These are phyloP conservation scores for Leucoraja erinaceus DNA, from an alignment of 2,113 vertebrate species.

Conservation along the genomic window DNA sequence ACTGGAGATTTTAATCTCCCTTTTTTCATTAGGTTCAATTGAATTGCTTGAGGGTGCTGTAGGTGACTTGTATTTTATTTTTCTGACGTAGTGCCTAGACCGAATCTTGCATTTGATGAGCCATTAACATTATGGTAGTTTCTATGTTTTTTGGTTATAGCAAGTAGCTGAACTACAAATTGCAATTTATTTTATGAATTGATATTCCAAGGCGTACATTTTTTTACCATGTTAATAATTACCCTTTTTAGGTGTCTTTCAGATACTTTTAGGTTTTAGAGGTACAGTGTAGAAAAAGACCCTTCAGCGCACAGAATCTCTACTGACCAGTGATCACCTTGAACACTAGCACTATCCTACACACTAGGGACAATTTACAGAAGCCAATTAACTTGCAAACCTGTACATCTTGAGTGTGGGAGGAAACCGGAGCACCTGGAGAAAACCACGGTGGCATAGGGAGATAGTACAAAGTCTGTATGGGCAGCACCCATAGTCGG, in stretches of 20 bases:
- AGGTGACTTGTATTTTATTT: constrained; percentile 38
- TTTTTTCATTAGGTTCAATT: constrained; percentile 39
- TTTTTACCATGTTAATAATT: not conserved
- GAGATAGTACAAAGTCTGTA: too few relatives aligned
- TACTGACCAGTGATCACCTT: too few relatives aligned
- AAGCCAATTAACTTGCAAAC: too few relatives aligned
- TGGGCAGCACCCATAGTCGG: too few relatives aligned
- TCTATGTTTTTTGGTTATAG: not conserved
- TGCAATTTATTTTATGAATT: constrained; percentile 4
- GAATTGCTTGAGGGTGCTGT: constrained; percentile 40
- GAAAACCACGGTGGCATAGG: too few relatives aligned
- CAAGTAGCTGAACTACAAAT: not conserved
- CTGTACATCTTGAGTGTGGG: too few relatives aligned
- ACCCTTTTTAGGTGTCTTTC: not conserved
- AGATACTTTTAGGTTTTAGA: too few relatives aligned
- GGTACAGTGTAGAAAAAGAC: too few relatives aligned
- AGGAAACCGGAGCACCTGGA: too few relatives aligned
- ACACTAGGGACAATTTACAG: too few relatives aligned
- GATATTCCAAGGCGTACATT: not conserved
- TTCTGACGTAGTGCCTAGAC: not conserved
- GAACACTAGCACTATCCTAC: too few relatives aligned
- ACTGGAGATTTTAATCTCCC: constrained; percentile 39
- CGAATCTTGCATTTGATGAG: constrained; percentile 9
- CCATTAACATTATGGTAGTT: not conserved
- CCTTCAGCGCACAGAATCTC: too few relatives aligned